Percentiles rank a stretch among this genome's conserved stretches.
Evolutionary conservation across 2,113 vertebrate genomes (phyloP).

Genomic region (Peromyscus maniculatus): DNA sequence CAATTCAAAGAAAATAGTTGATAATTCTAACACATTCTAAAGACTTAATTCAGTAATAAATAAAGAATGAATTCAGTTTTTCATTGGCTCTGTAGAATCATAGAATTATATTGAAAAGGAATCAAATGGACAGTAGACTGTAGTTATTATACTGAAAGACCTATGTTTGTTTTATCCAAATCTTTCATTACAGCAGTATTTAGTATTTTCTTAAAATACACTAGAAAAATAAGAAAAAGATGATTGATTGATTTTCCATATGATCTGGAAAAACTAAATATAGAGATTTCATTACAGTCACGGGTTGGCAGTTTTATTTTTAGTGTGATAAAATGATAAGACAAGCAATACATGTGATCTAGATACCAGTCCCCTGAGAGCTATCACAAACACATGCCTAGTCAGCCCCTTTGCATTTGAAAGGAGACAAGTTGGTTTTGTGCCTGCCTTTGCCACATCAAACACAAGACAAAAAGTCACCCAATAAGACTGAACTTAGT

Average conservation of each 20-base stretch:
- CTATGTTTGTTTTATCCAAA: slow-evolving; percentile 1
- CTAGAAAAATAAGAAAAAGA: not conserved
- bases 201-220: not conserved
- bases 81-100: not conserved
- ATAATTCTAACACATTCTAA: not conserved
- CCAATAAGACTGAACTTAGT: not conserved
- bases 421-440: not conserved
- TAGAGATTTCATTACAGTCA: not conserved
- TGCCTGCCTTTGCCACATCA: not conserved
- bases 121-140: not conserved
- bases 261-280: not conserved
- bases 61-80: not conserved
- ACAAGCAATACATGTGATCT: not conserved
- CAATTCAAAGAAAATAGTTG: not conserved
- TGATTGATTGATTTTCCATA: not conserved
- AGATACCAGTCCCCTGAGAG: not conserved
- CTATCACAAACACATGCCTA: not conserved
- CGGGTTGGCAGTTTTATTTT: not conserved
- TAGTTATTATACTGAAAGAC: not conserved
- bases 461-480: not conserved
- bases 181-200: not conserved
- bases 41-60: slow-evolving; percentile 9
- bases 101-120: slow-evolving; percentile 14
- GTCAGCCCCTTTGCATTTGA: not conserved
- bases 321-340: not conserved